Percentiles rank a stretch among this genome's conserved stretches.
These are phyloP conservation scores for Okapia johnstoni DNA, from an alignment of 2,113 vertebrate species.

Conservation along the genomic window DNA sequence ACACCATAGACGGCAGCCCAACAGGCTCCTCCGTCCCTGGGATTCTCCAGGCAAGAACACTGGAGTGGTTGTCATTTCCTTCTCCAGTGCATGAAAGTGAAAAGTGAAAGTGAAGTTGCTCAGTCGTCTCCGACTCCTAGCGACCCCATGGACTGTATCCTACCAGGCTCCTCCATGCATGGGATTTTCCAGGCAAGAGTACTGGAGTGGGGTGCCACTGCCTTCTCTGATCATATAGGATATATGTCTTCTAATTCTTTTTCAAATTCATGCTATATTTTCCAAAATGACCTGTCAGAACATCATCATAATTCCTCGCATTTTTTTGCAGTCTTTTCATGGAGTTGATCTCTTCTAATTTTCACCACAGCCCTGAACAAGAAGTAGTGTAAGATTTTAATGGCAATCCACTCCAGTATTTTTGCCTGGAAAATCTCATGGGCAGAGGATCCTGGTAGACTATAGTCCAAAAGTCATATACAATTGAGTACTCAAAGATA, in stretches of 20 bases:
- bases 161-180: no score
- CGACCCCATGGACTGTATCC: no score
- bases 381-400: not conserved
- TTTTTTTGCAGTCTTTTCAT: not conserved
- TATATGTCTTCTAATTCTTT: not conserved
- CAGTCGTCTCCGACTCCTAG: no score
- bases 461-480: not conserved
- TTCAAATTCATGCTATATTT: not conserved
- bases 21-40: no score
- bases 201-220: no score
- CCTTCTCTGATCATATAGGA: not conserved
- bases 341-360: not conserved
- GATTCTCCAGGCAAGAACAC: no score
- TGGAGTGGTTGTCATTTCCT: no score
- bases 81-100: no score
- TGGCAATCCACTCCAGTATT: not conserved
- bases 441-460: not conserved
- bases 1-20: no score
- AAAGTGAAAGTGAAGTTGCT: no score
- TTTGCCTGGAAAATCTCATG: not conserved
- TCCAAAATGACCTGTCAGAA: not conserved
- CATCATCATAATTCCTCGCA: not conserved
- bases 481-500: not conserved
- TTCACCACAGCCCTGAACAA: not conserved
- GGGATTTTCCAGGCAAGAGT: no score